These are phyloP conservation scores for Prorops nasuta DNA, from an alignment of 1,140 invertebrate genomes.

Conservation along the genomic window DNA sequence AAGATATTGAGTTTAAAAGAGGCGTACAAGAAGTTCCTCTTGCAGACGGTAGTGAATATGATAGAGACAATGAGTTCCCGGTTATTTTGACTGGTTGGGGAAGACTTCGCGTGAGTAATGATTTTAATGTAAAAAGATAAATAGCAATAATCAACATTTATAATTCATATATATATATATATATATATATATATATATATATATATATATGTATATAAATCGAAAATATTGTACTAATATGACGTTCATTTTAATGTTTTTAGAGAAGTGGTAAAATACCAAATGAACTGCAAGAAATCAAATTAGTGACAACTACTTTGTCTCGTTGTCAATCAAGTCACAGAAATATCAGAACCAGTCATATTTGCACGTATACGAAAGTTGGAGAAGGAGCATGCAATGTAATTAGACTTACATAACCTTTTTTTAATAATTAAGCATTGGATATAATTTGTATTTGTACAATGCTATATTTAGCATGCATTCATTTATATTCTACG, in stretches of 20 bases:
- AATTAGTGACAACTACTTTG: slow-evolving; percentile 22
- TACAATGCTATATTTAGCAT: too few relatives aligned
- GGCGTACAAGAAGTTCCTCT: slow-evolving; percentile 41
- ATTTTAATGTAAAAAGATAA: too few relatives aligned
- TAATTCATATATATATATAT: neutral
- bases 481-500: too few relatives aligned
- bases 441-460: too few relatives aligned
- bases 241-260: too few relatives aligned
- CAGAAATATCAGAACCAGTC: slow-evolving; percentile 15
- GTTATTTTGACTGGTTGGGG: slow-evolving; percentile 57
- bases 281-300: slow-evolving; percentile 34
- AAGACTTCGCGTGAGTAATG: slow-evolving; percentile 31
- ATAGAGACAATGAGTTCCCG: slow-evolving; percentile 2
- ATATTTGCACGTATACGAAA: slow-evolving; percentile 62
- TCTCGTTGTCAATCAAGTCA: slow-evolving; percentile 10
- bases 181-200: too few relatives aligned
- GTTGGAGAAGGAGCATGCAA: slow-evolving; percentile 55
- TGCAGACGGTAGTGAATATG: slow-evolving; percentile 9
- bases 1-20: slow-evolving; percentile 29
- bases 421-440: neutral
- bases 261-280: slow-evolving; percentile 26
- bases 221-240: too few relatives aligned
- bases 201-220: too few relatives aligned
- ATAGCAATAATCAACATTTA: slow-evolving; percentile 1
- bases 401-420: slow-evolving; percentile 43